phyloP scores from a whole-genome alignment of 2,797 vertebrate species.

The Aulostomus chinensis region DNA sequence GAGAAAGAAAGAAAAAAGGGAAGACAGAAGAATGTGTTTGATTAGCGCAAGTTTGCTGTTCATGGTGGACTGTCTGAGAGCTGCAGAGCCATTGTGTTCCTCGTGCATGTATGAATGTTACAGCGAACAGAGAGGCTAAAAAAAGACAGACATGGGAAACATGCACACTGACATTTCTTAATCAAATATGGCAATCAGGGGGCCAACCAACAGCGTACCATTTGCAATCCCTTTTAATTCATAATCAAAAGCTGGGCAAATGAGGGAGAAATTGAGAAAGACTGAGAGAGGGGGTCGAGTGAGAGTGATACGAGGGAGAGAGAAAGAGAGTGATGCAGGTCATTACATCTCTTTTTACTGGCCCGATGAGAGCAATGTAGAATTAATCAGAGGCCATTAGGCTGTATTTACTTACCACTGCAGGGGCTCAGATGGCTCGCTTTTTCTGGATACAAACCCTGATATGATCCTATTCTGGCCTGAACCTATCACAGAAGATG shows the following conservation, averaged over 20 bases:
- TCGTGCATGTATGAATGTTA: constrained; percentile 66
- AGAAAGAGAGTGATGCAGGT: constrained; percentile 79
- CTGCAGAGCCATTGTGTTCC: constrained; percentile 76
- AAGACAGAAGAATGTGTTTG: constrained; percentile 82
- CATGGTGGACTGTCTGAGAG: constrained; percentile 62
- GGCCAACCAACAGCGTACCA: constrained; percentile 93
- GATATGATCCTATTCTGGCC: constrained; percentile 67
- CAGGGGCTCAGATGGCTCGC: constrained; percentile 68
- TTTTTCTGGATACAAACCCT: constrained; percentile 58
- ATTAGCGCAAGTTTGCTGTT: constrained; percentile 80
- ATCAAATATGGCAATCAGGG: constrained; percentile 99
- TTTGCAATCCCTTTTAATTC: constrained; percentile 98
- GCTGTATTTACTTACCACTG: constrained; percentile 94
- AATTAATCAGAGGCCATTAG: constrained; percentile 99
- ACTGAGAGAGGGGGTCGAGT: constrained; percentile 20
- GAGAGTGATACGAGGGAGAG: constrained; percentile 33
- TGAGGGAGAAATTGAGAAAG: constrained; percentile 79
- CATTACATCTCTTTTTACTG: constrained; percentile 96
- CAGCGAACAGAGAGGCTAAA: constrained; percentile 56
- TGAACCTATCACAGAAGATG: constrained; percentile 56
- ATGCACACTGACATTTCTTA: constrained; percentile 98
- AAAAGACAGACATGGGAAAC: constrained; percentile 76
- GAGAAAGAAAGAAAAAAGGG: constrained; percentile 42
- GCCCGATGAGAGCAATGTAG: constrained; percentile 97
- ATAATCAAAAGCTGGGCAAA: constrained; percentile 92